Conservation (phyloP, 2,113 vertebrate genomes). For the Corapipo altera region DNA sequence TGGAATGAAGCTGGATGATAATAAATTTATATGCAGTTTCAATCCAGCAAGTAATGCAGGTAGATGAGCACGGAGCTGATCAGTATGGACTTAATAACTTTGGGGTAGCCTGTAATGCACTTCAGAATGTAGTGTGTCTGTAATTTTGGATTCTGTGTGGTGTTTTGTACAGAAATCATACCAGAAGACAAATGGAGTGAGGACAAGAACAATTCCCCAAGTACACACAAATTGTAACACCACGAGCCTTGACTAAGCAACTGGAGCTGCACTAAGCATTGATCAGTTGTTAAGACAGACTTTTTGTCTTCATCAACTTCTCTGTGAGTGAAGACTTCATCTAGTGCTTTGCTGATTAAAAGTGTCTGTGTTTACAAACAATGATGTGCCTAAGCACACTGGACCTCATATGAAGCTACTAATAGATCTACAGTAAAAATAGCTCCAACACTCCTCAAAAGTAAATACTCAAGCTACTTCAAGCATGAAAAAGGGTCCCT, state of each 20-base stretch:
- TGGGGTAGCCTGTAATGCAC: not conserved
- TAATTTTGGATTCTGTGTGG: not conserved
- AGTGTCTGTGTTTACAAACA: not conserved
- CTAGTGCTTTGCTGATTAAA: not conserved
- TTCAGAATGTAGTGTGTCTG: not conserved
- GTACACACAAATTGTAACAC: not conserved
- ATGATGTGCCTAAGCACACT: not conserved
- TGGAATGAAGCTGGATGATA: not conserved
- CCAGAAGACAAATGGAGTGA: not conserved
- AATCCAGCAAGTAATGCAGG: not conserved
- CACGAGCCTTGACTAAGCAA: not conserved
- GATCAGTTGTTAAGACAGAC: not conserved
- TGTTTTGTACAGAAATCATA: not conserved
- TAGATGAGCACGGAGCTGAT: not conserved
- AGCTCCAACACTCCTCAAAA: not conserved
- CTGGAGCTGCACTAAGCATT: not conserved
- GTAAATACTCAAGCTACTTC: not conserved
- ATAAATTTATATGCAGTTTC: not conserved
- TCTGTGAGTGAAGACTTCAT: not conserved
- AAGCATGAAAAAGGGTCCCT: not conserved
- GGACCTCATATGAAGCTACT: not conserved
- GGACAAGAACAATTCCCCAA: not conserved
- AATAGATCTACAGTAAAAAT: not conserved
- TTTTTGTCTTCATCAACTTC: not conserved
- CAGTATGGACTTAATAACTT: not conserved